These are phyloP conservation scores for Anser brachyrhynchus DNA, from an alignment of 2,113 vertebrate species.

Conservation along the genomic window DNA sequence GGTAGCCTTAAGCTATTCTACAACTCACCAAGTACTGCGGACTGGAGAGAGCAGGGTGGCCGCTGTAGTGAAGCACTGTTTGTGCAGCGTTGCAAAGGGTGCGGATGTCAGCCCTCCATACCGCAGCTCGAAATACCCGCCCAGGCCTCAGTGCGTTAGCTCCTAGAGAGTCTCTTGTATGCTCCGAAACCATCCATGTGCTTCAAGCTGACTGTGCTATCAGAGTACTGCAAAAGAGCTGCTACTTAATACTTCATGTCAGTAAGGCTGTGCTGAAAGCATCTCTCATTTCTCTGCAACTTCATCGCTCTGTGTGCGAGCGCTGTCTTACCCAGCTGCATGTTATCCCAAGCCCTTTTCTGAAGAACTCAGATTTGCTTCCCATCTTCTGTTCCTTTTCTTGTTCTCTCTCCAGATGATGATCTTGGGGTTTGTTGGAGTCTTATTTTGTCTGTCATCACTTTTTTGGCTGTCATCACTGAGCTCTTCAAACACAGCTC, in stretches of 20 bases:
- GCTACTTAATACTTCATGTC: neutral
- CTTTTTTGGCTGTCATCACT: neutral
- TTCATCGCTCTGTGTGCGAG: neutral
- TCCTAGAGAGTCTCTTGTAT: accelerated
- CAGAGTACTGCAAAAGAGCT: neutral
- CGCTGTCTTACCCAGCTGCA: neutral
- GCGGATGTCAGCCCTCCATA: accelerated
- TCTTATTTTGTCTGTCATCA: neutral
- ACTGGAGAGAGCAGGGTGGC: neutral
- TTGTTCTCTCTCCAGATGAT: neutral
- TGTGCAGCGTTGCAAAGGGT: neutral
- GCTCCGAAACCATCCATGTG: accelerated
- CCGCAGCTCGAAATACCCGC: neutral
- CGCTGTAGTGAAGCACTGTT: neutral
- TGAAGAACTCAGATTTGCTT: neutral
- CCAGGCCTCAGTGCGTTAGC: neutral
- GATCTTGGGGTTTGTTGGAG: neutral
- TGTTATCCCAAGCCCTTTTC: neutral
- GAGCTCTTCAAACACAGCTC: neutral
- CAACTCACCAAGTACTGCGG: neutral
- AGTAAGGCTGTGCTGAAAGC: neutral
- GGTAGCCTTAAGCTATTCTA: neutral
- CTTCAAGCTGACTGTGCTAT: neutral
- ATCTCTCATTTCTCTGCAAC: neutral
- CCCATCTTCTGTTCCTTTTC: neutral